Evolutionary conservation across 2,888 invertebrate genomes (phyloP).

Genomic region (Drosophila mimica): DNA sequence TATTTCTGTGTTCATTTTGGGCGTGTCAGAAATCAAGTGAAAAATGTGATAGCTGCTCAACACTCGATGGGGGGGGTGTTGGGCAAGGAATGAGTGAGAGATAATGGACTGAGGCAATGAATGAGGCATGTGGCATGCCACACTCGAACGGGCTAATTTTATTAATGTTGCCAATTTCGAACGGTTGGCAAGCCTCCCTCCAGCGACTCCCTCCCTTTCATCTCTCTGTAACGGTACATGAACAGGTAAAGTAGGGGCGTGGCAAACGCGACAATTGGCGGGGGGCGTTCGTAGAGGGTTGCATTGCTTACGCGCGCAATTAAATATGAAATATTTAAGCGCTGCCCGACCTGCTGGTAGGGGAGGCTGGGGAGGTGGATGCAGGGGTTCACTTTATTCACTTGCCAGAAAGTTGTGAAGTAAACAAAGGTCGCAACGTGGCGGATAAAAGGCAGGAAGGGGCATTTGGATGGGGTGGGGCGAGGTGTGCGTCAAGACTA

Average conservation of each 20-base stretch:
- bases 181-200: slow-evolving; percentile 13
- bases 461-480: background rate
- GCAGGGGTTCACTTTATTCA: slow-evolving; percentile 21
- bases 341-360: slow-evolving; percentile 10
- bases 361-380: background rate
- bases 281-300: slow-evolving; percentile 25
- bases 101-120: slow-evolving; percentile 2
- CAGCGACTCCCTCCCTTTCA: background rate
- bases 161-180: slow-evolving; percentile 81
- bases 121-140: slow-evolving; percentile 29
- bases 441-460: background rate
- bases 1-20: slow-evolving; percentile 24
- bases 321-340: slow-evolving; percentile 81
- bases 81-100: slow-evolving; percentile 1
- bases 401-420: slow-evolving; percentile 28
- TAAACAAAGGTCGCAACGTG: slow-evolving; percentile 31
- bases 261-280: background rate
- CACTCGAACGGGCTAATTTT: slow-evolving; percentile 71
- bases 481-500: slow-evolving; percentile 40
- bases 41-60: slow-evolving; percentile 51
- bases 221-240: background rate
- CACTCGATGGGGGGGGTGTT: slow-evolving; percentile 17
- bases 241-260: slow-evolving; percentile 41
- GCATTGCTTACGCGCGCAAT: slow-evolving; percentile 78
- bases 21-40: slow-evolving; percentile 45